Evolutionary conservation across 1,140 invertebrate species (phyloP).

Genomic region (Drosophila seguyi): DNA sequence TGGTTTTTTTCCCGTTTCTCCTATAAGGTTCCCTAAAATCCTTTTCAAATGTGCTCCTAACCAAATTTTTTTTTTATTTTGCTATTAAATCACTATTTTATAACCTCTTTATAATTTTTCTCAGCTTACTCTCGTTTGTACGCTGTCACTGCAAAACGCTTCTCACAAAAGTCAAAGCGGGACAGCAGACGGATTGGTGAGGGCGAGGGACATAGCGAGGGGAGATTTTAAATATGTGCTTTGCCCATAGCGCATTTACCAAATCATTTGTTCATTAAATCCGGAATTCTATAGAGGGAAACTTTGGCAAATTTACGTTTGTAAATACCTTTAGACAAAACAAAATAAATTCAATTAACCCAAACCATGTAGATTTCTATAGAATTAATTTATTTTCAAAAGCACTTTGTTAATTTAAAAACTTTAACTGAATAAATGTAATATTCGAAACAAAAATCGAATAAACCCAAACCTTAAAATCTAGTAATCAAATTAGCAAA

Average conservation of each 20-base stretch:
- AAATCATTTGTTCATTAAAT: constrained; percentile 78
- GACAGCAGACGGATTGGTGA: constrained; percentile 9
- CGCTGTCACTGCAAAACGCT: constrained; percentile 50
- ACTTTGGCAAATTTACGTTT: neutral
- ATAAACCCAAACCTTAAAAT: neutral
- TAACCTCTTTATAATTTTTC: neutral
- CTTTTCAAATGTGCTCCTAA: too few relatives aligned
- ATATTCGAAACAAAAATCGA: neutral
- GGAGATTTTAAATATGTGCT: constrained; percentile 62
- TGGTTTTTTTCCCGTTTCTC: too few relatives aligned
- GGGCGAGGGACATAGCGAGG: neutral
- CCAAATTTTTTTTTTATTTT: too few relatives aligned
- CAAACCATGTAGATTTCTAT: too few relatives aligned
- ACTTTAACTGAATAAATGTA: neutral
- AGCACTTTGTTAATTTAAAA: too few relatives aligned
- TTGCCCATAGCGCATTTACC: constrained; percentile 52
- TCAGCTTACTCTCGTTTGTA: neutral
- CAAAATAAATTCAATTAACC: too few relatives aligned
- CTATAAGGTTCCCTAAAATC: too few relatives aligned
- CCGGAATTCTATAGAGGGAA: constrained; percentile 22
- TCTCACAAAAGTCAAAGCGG: constrained; percentile 71
- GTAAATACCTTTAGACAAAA: too few relatives aligned
- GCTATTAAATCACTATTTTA: neutral
- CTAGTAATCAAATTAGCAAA: neutral
- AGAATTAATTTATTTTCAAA: too few relatives aligned